Base-by-base conservation (phyloP, 2,797 vertebrate species). In the Apogon talboti region DNA sequence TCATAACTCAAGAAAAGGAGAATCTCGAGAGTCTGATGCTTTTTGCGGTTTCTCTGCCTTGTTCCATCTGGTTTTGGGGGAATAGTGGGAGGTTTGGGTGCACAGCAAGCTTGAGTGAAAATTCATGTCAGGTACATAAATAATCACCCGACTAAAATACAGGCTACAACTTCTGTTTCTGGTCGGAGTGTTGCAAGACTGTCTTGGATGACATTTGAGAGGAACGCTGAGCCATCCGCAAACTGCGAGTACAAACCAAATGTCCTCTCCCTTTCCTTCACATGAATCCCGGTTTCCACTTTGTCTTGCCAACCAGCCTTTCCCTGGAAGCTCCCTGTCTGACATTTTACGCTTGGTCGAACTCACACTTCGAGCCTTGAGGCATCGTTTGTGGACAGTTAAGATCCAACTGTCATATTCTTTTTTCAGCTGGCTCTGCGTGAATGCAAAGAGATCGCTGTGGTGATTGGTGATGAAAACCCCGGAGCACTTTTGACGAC, bases 61-160 rank as follows among this genome's bases (percentile, higher is more conserved):
- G 74, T 87, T 93, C 89, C 86, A 92, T 92, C 86, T 92, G 91
- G 84, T 83, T 90, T 87, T 59, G 59, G 66, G 77, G 73, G 78
- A 73, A 76, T 74, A 82, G 79, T 87, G 79, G 85, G 89, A 85
- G 89, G 89, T 88, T 84, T 89, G 79, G 82, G 79, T 85, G 89
- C 82, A 80, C 51, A 66, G 81, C 42, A 69, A 90, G 81, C 79
- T 80, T 49, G 75, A 88, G 83, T 82, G 69, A 87, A 84, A 91
- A 89, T 87, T 83, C 83, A 74, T 91, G 90, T 88, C 90, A 93
- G 93, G 90, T 94, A 91, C 91, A 93, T 93, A 93, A 93, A 93
- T 94, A 93, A 93, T 87, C 79, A 72, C 75, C 54, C 69, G 33
- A 67, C 86, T 88, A 88, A 88, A 93, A 88, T 86, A 89, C 64